phyloP scores from a whole-genome alignment of 2,113 vertebrate species.

The Rutilus rutilus region DNA sequence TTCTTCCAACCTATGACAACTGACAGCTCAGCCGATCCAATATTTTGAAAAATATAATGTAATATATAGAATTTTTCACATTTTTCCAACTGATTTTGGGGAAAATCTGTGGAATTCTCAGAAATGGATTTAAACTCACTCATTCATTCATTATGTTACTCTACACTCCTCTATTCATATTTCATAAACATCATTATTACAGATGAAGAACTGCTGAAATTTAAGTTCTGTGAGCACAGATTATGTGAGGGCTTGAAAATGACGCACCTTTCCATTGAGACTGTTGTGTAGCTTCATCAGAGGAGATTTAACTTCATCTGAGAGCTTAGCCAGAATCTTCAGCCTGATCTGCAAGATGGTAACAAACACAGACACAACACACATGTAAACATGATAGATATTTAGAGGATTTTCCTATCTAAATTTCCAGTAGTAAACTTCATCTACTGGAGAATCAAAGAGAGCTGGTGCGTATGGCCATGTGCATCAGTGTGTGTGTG shows the following conservation, averaged over 20 bases:
- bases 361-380: slow-evolving; percentile 17
- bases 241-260: no score
- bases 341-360: slow-evolving; percentile 66
- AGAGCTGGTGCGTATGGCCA: no score
- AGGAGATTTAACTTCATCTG: slow-evolving; percentile 85
- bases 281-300: slow-evolving; percentile 89
- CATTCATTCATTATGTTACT: no score
- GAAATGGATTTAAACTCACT: background rate
- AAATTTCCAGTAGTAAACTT: no score
- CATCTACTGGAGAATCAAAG: no score
- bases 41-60: background rate
- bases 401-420: no score
- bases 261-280: slow-evolving; percentile 89
- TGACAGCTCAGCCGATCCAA: background rate
- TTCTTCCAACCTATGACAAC: no score
- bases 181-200: background rate
- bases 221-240: background rate
- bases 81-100: background rate
- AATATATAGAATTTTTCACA: background rate
- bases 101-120: background rate
- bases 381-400: background rate
- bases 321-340: slow-evolving; percentile 89
- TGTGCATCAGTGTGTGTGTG: no score
- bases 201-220: background rate
- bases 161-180: no score